Evolutionary conservation across 2,113 vertebrate genomes (phyloP), one percentile per base, ranked within the genome.

Genomic region (Pheucticus melanocephalus): DNA sequence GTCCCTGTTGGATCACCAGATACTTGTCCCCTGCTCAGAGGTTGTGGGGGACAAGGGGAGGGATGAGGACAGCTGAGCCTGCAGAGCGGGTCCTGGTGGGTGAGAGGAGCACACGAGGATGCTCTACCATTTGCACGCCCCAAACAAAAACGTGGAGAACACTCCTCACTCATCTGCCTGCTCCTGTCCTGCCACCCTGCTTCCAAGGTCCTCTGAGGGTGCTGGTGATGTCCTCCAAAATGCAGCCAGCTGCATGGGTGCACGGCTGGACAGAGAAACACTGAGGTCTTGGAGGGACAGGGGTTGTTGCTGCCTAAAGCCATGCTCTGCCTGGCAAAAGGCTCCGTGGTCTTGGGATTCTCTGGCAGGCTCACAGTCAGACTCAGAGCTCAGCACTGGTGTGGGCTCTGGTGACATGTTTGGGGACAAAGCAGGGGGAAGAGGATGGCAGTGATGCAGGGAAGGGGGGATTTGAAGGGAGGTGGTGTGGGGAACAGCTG

Each of bases 291-390:
- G 54, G 40, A 71, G 25, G 21, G 28, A 45, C 25, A 21, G 56
- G 3, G 6, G 15, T 27, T 69, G n/a, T 35, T 59, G 40, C 35
- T 78, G 70, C 44, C 70, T 50, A 60, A 81, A 78, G 19, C 39
- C 28, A 7, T 0, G 5, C 35, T 56, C 35, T 75, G 61, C 33
- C 30, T 11, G 22, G 16, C 0, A 5, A 80, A 30, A 1, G 7
- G 19, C 33, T 87, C 25, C 1, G 4, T 1, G 10, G n/a, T 9
- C 27, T 16, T 11, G 11, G 28, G 50, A 15, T 31, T 39, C 54
- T 69, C 14, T 15, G 30, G 21, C 9, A 57, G 60, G 48, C 31
- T 60, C 27, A 0, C 22, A 30, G 1, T 6, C 37, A 65, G 7
- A 14, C 35, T 61, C 51, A 57, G 63, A 70, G 51, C 78, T 66